Conservation (phyloP, 2,888 invertebrate species). For the Halictus ligatus region DNA sequence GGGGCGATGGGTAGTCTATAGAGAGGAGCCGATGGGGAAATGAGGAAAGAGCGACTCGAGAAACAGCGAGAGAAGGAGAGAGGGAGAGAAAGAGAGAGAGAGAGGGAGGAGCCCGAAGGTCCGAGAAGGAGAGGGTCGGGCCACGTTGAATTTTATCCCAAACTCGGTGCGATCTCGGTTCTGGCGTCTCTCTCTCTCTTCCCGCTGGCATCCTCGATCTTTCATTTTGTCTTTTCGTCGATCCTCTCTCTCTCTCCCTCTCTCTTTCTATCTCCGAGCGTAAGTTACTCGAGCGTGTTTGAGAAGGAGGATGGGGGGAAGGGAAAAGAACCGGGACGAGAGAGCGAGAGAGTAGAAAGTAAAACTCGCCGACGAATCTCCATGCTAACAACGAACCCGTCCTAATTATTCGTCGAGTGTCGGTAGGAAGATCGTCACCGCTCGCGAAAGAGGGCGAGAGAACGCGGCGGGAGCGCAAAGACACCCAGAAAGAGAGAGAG, state of each 20-base stretch:
- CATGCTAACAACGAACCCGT: slow-evolving; percentile 77
- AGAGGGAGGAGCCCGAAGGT: neutral
- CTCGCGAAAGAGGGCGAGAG: slow-evolving; percentile 50
- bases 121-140: slow-evolving; percentile 49
- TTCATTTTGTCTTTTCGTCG: slow-evolving; percentile 63
- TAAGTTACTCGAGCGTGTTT: slow-evolving; percentile 52
- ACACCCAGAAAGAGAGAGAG: slow-evolving; percentile 9
- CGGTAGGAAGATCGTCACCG: slow-evolving; percentile 68
- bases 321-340: slow-evolving; percentile 32
- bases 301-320: slow-evolving; percentile 16
- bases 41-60: slow-evolving; percentile 14
- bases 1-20: slow-evolving; percentile 38
- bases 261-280: slow-evolving; percentile 7
- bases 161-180: slow-evolving; percentile 67
- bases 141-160: slow-evolving; percentile 73
- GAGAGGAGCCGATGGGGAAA: slow-evolving; percentile 48
- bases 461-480: slow-evolving; percentile 27
- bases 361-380: slow-evolving; percentile 70
- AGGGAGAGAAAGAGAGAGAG: neutral
- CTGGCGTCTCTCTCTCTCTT: slow-evolving; percentile 13
- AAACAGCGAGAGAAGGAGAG: slow-evolving; percentile 14
- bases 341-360: slow-evolving; percentile 35
- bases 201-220: slow-evolving; percentile 45
- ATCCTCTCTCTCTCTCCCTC: neutral
- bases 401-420: slow-evolving; percentile 78